Evolutionary conservation across 2,113 vertebrate genomes (phyloP).

Genomic region (Sebastes fasciatus): DNA sequence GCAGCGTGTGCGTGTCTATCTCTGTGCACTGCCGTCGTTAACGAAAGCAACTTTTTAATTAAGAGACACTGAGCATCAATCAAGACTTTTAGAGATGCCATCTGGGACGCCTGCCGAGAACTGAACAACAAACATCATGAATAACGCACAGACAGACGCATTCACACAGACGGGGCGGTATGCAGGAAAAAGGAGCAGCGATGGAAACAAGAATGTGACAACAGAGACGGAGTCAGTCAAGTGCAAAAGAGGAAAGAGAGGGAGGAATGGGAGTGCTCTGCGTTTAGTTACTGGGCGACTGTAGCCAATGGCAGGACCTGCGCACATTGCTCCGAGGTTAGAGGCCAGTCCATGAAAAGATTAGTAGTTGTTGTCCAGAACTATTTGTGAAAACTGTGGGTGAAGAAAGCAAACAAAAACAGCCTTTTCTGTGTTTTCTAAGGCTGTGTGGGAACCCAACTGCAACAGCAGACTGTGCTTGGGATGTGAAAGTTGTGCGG

Average conservation of each 20-base stretch:
- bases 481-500: background rate
- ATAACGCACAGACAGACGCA: conserved; percentile 60
- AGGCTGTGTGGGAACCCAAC: background rate
- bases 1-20: conserved; percentile 25
- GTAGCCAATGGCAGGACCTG: conserved; percentile 11
- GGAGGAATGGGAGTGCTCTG: conserved; percentile 2
- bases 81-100: conserved; percentile 82
- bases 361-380: conserved; percentile 1
- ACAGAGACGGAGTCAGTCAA: conserved; percentile 46
- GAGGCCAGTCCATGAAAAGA: conserved; percentile 11
- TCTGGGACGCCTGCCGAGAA: conserved; percentile 80
- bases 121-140: conserved; percentile 78
- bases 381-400: conserved; percentile 30
- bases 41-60: conserved; percentile 84
- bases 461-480: background rate
- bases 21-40: conserved; percentile 62
- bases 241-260: conserved; percentile 34
- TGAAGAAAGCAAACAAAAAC: conserved; percentile 28
- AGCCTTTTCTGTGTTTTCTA: background rate
- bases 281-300: conserved; percentile 14
- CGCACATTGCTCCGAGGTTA: conserved; percentile 27
- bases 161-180: conserved; percentile 43
- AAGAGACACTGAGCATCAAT: conserved; percentile 84
- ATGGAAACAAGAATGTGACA: conserved; percentile 45
- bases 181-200: conserved; percentile 13